A percentile compares a stretch with the other conserved stretches of the same genome.
Conservation (phyloP, 1,140 invertebrate species). For the Plectrocnemia conspersa region DNA sequence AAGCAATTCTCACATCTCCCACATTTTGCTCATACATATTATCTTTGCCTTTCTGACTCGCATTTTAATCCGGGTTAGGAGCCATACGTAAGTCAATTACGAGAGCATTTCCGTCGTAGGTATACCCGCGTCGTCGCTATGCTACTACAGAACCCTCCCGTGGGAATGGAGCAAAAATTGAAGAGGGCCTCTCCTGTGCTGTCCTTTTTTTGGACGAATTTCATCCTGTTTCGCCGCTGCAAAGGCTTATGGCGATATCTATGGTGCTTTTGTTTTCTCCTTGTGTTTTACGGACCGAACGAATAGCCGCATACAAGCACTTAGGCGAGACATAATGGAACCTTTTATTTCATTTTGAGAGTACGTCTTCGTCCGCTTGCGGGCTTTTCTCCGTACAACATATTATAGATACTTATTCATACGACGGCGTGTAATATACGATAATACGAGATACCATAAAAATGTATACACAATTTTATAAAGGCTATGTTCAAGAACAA, state of each 20-base stretch:
- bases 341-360: constrained; percentile 20
- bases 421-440: no score
- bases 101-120: no score
- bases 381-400: constrained; percentile 6
- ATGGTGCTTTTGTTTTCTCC: constrained; percentile 6
- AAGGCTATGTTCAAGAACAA: no score
- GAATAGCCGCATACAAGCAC: constrained; percentile 15
- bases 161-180: neutral
- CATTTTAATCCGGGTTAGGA: no score
- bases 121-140: no score
- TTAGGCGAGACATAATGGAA: constrained; percentile 21
- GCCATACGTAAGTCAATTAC: no score
- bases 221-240: neutral
- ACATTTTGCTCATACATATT: no score
- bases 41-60: no score
- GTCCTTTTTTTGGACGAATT: neutral
- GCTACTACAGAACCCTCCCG: no score
- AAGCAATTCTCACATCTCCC: no score
- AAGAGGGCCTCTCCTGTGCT: neutral
- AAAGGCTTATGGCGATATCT: neutral
- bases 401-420: constrained; percentile 5
- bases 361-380: constrained; percentile 12
- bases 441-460: no score
- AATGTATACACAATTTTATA: no score
- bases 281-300: constrained; percentile 11